These are phyloP conservation scores for Clunio marinus DNA, from an alignment of 2,888 invertebrate genomes.

Conservation along the genomic window DNA sequence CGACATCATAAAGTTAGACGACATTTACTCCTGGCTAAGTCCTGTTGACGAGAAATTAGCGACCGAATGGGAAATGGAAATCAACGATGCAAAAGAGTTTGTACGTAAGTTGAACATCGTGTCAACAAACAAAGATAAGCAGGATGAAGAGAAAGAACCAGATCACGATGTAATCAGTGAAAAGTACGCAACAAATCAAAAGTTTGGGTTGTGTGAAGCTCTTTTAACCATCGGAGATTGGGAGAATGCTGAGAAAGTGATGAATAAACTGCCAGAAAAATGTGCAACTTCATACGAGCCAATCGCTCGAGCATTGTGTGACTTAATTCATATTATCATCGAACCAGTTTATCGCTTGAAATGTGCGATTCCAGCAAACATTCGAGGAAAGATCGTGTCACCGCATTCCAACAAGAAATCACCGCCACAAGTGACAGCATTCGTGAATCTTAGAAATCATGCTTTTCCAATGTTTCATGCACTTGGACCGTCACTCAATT, in stretches of 20 bases:
- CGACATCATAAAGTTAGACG: slow-evolving; percentile 76
- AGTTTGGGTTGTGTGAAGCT: slow-evolving; percentile 87
- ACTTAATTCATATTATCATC: slow-evolving; percentile 75
- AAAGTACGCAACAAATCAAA: slow-evolving; percentile 68
- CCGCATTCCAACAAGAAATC: slow-evolving; percentile 37
- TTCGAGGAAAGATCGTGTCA: slow-evolving; percentile 26
- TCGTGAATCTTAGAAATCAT: slow-evolving; percentile 66
- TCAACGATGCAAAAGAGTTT: slow-evolving; percentile 79
- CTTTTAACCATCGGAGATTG: slow-evolving; percentile 85
- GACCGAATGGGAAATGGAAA: slow-evolving; percentile 75
- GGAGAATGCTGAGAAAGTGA: slow-evolving; percentile 75
- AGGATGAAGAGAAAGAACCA: slow-evolving; percentile 70
- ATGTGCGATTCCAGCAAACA: slow-evolving; percentile 61
- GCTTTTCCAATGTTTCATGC: slow-evolving; percentile 81
- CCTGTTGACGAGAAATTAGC: slow-evolving; percentile 80
- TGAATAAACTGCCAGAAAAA: slow-evolving; percentile 77
- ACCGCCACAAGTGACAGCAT: slow-evolving; percentile 56
- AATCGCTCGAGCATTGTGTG: slow-evolving; percentile 71
- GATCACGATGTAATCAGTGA: slow-evolving; percentile 50
- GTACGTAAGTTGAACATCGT: slow-evolving; percentile 81
- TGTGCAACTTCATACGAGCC: slow-evolving; percentile 73
- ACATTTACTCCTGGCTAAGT: slow-evolving; percentile 85
- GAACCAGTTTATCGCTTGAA: slow-evolving; percentile 82
- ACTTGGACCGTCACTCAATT: slow-evolving; percentile 82
- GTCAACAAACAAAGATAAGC: slow-evolving; percentile 73